phyloP scores from a whole-genome alignment of 2,888 invertebrate genomes.

The Pyrocoelia pectoralis region DNA sequence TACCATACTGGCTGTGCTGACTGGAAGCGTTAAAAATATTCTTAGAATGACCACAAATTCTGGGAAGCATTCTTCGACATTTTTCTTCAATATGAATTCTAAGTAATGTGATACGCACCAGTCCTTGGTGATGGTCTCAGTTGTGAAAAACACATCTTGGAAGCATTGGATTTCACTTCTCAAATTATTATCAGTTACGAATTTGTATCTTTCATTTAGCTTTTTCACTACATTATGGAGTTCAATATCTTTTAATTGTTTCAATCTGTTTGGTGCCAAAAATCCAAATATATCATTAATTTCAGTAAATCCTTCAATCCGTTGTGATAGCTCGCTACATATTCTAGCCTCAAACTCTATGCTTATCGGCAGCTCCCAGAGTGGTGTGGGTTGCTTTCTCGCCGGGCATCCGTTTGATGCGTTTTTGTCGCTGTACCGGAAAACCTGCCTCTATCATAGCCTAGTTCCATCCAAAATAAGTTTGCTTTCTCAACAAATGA shows the following conservation, averaged over 20 bases:
- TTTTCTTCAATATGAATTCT: neutral
- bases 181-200: slow-evolving; percentile 3
- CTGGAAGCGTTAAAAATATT: neutral
- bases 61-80: neutral
- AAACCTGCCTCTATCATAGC: neutral
- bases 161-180: neutral
- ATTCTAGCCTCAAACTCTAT: slow-evolving; percentile 2
- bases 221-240: neutral
- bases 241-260: neutral
- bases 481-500: slow-evolving; percentile 1
- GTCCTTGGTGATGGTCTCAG: neutral
- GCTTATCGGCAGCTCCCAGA: neutral
- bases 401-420: slow-evolving; percentile 1
- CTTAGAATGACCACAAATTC: neutral
- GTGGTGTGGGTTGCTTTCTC: neutral
- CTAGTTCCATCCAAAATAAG: slow-evolving; percentile 3
- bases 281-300: slow-evolving; percentile 2
- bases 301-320: slow-evolving; percentile 1
- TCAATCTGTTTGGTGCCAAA: slow-evolving; percentile 3
- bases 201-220: neutral
- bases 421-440: neutral
- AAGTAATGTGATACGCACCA: slow-evolving; percentile 3
- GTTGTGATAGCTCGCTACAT: neutral
- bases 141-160: slow-evolving; percentile 1
- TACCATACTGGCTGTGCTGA: slow-evolving; percentile 2